phyloP scores from a whole-genome alignment of 2,888 invertebrate species.

The Alviniconcha strummeri region DNA sequence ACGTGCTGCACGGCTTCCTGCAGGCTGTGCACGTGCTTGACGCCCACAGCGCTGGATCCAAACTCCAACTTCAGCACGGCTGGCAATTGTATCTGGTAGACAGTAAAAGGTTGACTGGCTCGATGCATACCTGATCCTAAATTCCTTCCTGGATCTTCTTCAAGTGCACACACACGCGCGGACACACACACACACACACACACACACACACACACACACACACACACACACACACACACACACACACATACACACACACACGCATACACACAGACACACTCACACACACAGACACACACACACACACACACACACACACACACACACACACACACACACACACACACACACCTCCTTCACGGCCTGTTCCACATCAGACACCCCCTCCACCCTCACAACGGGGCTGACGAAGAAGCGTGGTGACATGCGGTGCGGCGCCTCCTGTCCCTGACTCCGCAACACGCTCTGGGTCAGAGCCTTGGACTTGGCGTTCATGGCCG shows the following conservation, averaged over 20 bases:
- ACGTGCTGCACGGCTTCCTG: conserved; percentile 44
- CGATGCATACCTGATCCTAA: too few species aligned
- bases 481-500: conserved; percentile 50
- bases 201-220: too few species aligned
- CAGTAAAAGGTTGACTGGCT: too few species aligned
- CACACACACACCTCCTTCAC: conserved; percentile 30
- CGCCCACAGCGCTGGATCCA: conserved; percentile 58
- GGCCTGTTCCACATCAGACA: conserved; percentile 38
- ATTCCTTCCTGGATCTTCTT: too few species aligned
- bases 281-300: neutral
- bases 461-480: conserved; percentile 49
- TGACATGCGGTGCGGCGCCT: conserved; percentile 54
- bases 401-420: conserved; percentile 48
- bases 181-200: too few species aligned
- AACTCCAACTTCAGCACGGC: conserved; percentile 56
- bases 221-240: too few species aligned
- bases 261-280: neutral
- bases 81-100: conserved; percentile 38
- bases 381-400: conserved; percentile 33
- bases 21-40: conserved; percentile 45
- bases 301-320: neutral
- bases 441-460: conserved; percentile 37
- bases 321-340: neutral
- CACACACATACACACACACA: neutral
- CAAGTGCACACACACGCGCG: too few species aligned